Evolutionary conservation across 2,797 vertebrate species (phyloP).

Genomic region (Intellagama lesueurii): DNA sequence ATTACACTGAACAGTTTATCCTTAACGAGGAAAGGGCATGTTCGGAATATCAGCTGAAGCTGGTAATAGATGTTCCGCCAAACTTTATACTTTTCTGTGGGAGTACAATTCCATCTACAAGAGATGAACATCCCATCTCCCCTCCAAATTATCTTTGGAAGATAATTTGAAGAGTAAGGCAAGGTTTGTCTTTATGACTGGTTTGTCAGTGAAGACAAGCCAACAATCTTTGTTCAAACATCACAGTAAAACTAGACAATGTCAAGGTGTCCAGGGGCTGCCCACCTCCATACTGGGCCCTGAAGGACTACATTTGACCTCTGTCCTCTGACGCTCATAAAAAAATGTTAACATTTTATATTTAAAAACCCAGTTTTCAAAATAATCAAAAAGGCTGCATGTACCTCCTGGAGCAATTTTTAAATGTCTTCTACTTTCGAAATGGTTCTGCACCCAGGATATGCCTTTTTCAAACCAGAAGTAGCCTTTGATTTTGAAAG

Average conservation of each 20-base stretch:
- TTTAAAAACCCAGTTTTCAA: too few species aligned
- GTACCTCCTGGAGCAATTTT: too few species aligned
- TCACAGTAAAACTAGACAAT: not conserved
- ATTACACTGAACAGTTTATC: not conserved
- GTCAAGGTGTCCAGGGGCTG: too few species aligned
- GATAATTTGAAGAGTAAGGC: not conserved
- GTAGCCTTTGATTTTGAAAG: too few species aligned
- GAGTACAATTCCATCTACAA: not conserved
- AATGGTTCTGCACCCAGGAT: too few species aligned
- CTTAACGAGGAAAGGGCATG: not conserved
- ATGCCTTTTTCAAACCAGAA: too few species aligned
- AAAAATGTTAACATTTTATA: too few species aligned
- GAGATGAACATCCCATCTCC: not conserved
- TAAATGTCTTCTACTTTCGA: too few species aligned
- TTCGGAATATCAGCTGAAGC: not conserved
- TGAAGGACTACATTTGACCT: too few species aligned
- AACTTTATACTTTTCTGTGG: not conserved
- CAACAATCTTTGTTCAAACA: not conserved
- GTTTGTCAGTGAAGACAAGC: not conserved
- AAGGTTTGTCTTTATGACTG: not conserved
- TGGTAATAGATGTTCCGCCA: not conserved
- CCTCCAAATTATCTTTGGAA: not conserved
- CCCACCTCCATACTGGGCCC: too few species aligned
- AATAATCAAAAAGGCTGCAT: too few species aligned
- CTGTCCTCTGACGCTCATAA: too few species aligned